A percentile compares a stretch with the other conserved stretches of the same genome.
These are phyloP conservation scores for Pelodiscus sinensis DNA, from an alignment of 2,113 vertebrate genomes.

Conservation along the genomic window DNA sequence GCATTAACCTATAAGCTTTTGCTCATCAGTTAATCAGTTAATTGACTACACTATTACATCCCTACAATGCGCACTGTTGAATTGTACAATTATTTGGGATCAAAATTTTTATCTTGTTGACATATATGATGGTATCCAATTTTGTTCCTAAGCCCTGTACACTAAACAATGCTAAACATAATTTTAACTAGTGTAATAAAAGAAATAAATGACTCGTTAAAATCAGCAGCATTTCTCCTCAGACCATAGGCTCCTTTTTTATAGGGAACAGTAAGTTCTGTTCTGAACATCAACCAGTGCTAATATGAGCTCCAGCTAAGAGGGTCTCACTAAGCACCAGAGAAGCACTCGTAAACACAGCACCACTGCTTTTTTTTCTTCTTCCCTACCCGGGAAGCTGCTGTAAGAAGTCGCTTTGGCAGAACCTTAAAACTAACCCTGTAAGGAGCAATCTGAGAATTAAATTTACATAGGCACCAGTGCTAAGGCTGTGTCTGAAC, in stretches of 20 bases:
- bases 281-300: not conserved
- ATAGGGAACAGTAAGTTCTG: not conserved
- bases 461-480: conserved; percentile 37
- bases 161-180: not conserved
- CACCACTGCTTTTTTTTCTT: not conserved
- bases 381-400: not conserved
- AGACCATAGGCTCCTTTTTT: not conserved
- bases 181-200: conserved; percentile 13
- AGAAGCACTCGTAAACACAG: not conserved
- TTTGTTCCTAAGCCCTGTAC: not conserved
- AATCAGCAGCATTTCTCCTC: not conserved
- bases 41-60: too few relatives aligned
- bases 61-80: not conserved
- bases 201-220: not conserved
- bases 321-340: not conserved
- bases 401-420: not conserved
- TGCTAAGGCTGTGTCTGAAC: conserved; percentile 23
- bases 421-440: conserved; percentile 26
- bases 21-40: too few relatives aligned
- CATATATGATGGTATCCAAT: not conserved
- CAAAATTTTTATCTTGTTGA: not conserved
- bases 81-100: not conserved
- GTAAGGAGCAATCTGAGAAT: conserved; percentile 40
- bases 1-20: too few relatives aligned
- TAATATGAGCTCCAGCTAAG: not conserved